Base-by-base conservation (phyloP, 2,113 vertebrate species). In the Megaceryle maxima region DNA sequence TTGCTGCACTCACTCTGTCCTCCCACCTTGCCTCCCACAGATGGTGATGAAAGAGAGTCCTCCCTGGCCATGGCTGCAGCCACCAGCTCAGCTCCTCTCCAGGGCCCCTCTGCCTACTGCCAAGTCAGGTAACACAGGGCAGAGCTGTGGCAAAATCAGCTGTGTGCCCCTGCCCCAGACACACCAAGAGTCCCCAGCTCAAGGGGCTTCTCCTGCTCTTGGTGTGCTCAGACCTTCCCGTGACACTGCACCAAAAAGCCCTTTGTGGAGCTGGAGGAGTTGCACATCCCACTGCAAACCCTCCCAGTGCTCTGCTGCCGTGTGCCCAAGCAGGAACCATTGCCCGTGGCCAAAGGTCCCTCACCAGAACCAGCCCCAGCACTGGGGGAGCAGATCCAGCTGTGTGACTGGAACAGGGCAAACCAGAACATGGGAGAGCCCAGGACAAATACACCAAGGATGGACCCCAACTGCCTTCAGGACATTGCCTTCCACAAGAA, bases 321-420 rank as follows among this genome's bases (percentile, higher is more conserved):
- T 0, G 2, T 25, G 48, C 24, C 37, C 0, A 2, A 84, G 83
- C 66, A 70, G 44, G 37, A 56, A 62, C 31, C 33, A 43, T 4
- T 2, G 3, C 33, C 39, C 3, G 2, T 2, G 1, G n/a, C 1
- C 14, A 2, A 26, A 31, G 56, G 5, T 4, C 44, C 15, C 37
- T 75, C 13, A 8, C 26, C 68, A 22, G 46, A 13, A 37, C 21
- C 10, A 3, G 44, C 44, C 69, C 10, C 3, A 14, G 33, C 2
- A 1, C n/a, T n/a, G n/a, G n/a, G n/a, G n/a, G n/a, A n/a, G n/a
- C 35, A 11, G 56, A 64, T 67, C 60, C 55, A 39, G 74, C 39
- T 55, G 55, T 4, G 2, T 1, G 11, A 48, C 12, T 1, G 7
- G 46, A 46, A 18, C 5, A 5, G 67, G 62, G 63, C 33, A 60